These are phyloP conservation scores for Helogale parvula DNA, from an alignment of 2,113 vertebrate species.

Conservation along the genomic window DNA sequence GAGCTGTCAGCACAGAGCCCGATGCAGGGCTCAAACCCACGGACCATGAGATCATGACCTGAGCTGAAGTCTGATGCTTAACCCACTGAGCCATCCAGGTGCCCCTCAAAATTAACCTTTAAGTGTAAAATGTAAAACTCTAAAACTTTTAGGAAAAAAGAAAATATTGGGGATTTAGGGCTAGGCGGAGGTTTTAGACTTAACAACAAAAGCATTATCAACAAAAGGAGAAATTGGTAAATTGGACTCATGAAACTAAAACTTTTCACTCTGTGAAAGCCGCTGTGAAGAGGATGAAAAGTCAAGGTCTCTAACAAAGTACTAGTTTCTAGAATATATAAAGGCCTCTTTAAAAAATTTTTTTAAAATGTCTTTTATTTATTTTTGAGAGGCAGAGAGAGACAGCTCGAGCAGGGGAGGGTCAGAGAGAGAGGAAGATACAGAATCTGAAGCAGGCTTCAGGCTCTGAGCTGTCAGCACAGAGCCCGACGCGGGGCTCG, in stretches of 20 bases:
- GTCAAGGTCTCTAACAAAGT: not conserved
- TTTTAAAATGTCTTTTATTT: no score
- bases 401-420: no score
- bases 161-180: not conserved
- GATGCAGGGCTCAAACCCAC: accelerated
- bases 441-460: no score
- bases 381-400: no score
- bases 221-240: not conserved
- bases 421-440: no score
- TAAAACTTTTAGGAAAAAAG: not conserved
- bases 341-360: not conserved
- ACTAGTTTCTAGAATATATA: not conserved
- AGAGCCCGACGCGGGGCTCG: no score
- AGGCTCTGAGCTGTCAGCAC: no score
- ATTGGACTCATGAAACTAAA: not conserved
- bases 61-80: no score
- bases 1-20: no score
- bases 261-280: not conserved
- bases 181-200: not conserved
- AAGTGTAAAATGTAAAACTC: not conserved
- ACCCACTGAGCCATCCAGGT: no score
- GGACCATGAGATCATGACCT: accelerated
- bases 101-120: not conserved
- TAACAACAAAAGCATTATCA: not conserved
- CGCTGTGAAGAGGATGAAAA: not conserved